A percentile compares a stretch with the other conserved stretches of the same genome.
Conservation (phyloP, 2,113 vertebrate species). For the Oreotrochilus melanogaster region DNA sequence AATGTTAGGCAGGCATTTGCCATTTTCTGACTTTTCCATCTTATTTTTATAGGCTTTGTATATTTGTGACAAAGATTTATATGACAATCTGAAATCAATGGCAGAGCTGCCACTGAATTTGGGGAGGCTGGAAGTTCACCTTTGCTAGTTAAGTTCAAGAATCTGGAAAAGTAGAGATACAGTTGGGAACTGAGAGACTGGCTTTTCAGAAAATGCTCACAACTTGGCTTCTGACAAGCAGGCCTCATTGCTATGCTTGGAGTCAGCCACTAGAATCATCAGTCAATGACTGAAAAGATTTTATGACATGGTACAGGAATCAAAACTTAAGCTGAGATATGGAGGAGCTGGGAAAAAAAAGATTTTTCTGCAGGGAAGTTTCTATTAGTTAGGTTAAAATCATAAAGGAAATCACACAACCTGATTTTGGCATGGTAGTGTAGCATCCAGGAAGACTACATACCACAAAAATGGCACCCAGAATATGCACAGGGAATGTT, state of each 20-base stretch:
- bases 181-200: not conserved
- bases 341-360: not conserved
- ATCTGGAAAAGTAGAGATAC: not conserved
- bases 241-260: not conserved
- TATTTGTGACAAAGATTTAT: not conserved
- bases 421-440: not conserved
- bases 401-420: not conserved
- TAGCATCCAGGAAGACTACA: not conserved
- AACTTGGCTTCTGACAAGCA: not conserved
- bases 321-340: not conserved
- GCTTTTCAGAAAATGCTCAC: slow-evolving; percentile 5
- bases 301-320: not conserved
- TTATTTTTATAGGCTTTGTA: not conserved
- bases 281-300: not conserved
- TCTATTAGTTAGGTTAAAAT: not conserved
- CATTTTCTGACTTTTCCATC: not conserved
- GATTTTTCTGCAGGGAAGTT: not conserved
- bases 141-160: not conserved
- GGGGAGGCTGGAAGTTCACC: not conserved
- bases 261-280: not conserved
- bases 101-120: not conserved
- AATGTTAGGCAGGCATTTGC: not conserved
- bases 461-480: not conserved
- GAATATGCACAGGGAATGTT: not conserved
- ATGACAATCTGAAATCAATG: slow-evolving; percentile 29